Evolutionary conservation across 2,888 invertebrate genomes (phyloP).

Genomic region (Elegia similella): DNA sequence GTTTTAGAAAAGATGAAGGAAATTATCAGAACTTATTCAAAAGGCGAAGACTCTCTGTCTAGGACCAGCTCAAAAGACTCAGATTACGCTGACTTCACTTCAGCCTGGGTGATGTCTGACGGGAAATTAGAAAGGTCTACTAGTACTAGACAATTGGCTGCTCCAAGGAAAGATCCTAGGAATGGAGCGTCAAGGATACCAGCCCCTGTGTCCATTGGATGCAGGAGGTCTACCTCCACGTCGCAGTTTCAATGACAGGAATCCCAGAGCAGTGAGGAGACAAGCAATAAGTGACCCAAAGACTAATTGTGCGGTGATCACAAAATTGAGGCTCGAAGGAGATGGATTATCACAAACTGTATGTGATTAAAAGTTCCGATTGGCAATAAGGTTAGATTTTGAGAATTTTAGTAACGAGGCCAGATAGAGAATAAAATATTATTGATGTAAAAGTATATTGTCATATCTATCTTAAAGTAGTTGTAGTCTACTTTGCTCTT

Average conservation of each 20-base stretch:
- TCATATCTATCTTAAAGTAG: conserved; percentile 37
- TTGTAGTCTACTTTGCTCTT: conserved; percentile 26
- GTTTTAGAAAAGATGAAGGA: conserved; percentile 89
- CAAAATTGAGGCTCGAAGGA: conserved; percentile 12
- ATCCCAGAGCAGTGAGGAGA: conserved; percentile 39
- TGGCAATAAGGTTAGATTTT: conserved; percentile 29
- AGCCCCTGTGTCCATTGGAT: conserved; percentile 69
- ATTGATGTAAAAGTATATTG: conserved; percentile 21
- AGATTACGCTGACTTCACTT: conserved; percentile 85
- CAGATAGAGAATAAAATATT: conserved; percentile 15
- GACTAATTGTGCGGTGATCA: conserved; percentile 29
- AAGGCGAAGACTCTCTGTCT: conserved; percentile 69
- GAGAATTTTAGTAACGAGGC: conserved; percentile 5
- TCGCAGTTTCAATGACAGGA: conserved; percentile 71
- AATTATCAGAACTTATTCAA: conserved; percentile 73
- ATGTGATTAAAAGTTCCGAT: conserved; percentile 33
- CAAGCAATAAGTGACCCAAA: conserved; percentile 33
- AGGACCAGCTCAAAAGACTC: conserved; percentile 79
- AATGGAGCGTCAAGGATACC: conserved; percentile 71
- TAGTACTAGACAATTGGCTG: conserved; percentile 75
- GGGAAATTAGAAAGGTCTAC: conserved; percentile 84
- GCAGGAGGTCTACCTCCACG: conserved; percentile 71
- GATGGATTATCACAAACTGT: conserved; percentile 22
- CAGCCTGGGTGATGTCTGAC: conserved; percentile 88
- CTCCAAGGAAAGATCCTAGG: conserved; percentile 71